Base-by-base conservation (phyloP, 2,888 invertebrate genomes). In the Andrena dorsata region DNA sequence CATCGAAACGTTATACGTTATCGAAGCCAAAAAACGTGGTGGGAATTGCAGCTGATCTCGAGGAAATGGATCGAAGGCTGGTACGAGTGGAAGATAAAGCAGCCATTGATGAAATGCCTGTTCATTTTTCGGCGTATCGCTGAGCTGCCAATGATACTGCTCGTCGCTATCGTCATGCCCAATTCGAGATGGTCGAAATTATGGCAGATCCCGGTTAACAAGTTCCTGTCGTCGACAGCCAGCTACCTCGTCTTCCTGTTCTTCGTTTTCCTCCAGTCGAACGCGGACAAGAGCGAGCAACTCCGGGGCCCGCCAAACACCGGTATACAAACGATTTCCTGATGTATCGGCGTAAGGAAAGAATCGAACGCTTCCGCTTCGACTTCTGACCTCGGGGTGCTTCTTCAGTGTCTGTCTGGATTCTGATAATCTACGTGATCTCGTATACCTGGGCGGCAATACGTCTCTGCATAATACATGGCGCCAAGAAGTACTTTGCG, bases 141-240 rank as follows among this genome's bases (percentile, higher is more conserved):
- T 2, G 74, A 94, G 74, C 88, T 95, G 4, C 95, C 95, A 0
- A 53, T 95, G 2, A 94, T 95, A 7, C 90, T 93, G 0, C 10
- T 95, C 58, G 94, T 94, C 94, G 91, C 94, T 28, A 75, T 95
- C 16, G 77, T 94, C n/a, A 86, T 92, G 49, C 95, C 95, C 0
- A 93, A 93, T 47, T 95, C 95, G 85, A 86, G 92, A 13, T 90
- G 94, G 71, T 94, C 95, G 23, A 94, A 94, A 79, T 95, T 95
- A 90, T 96, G 95, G 95, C 94, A 94, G 86, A 95, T 96, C 88
- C 97, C 97, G 35, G 94, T 96, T 84, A 96, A 96, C 92, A 96
- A 96, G 94, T 96, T 97, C 94, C 95, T 97, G 88, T 96, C 96
- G 70, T 96, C 96, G 89, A 94, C 95, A 6, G 95, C 96, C 20